These are phyloP conservation scores for Heliconius charithonia DNA, from an alignment of 2,888 invertebrate species.

Conservation along the genomic window DNA sequence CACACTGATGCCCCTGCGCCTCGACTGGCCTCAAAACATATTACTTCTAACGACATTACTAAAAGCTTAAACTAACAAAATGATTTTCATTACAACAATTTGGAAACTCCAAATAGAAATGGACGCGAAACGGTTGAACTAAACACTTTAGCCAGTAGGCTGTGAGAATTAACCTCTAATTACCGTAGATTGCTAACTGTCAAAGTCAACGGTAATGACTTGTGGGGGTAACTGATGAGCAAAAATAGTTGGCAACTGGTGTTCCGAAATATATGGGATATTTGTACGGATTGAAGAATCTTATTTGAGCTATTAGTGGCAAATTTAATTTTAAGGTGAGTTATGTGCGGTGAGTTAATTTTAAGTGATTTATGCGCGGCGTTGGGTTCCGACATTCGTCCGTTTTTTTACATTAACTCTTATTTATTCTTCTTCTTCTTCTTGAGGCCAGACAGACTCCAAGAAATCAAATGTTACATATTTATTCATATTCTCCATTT, in stretches of 20 bases:
- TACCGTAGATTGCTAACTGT: constrained; percentile 28
- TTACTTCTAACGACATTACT: background rate
- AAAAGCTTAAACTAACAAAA: background rate
- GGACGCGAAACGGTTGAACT: constrained; percentile 16
- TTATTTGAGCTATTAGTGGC: background rate
- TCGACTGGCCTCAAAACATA: background rate
- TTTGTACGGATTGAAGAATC: background rate
- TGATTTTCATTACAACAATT: constrained; percentile 21
- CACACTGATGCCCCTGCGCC: too few relatives aligned
- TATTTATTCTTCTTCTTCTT: too few relatives aligned
- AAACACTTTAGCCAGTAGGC: constrained; percentile 31
- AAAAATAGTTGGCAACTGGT: constrained; percentile 29
- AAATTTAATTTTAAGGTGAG: background rate
- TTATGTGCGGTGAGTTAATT: too few relatives aligned
- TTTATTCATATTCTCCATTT: too few relatives aligned
- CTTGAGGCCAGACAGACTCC: too few relatives aligned
- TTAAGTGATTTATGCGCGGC: too few relatives aligned
- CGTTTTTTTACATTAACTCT: too few relatives aligned
- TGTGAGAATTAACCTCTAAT: constrained; percentile 37
- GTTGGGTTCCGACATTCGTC: too few relatives aligned
- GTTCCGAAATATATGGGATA: constrained; percentile 1
- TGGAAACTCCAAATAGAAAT: constrained; percentile 16
- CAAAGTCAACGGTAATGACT: constrained; percentile 31
- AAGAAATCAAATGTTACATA: too few relatives aligned
- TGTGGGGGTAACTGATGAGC: constrained; percentile 33